These are phyloP conservation scores for Oncorhynchus keta DNA, from an alignment of 2,113 vertebrate species.

Conservation along the genomic window DNA sequence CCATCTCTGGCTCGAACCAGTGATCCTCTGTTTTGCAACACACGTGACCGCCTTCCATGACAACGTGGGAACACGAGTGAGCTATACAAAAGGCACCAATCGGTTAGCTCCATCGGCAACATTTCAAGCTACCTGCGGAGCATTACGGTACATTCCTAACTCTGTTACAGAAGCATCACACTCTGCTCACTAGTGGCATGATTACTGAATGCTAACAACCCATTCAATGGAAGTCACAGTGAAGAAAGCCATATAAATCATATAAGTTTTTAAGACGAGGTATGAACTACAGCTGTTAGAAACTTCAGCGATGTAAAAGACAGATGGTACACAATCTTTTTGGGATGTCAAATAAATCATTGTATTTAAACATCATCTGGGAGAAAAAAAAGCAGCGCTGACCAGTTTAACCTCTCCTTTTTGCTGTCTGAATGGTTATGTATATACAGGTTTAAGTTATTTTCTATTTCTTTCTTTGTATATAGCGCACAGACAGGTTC, in stretches of 20 bases:
- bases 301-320: background rate
- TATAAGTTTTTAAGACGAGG: conserved; percentile 10
- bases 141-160: no score
- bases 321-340: conserved; percentile 7
- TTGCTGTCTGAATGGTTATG: conserved; percentile 60
- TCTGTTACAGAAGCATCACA: background rate
- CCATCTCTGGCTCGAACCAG: no score
- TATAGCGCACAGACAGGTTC: conserved; percentile 45
- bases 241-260: conserved; percentile 6
- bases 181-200: conserved; percentile 55
- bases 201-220: conserved; percentile 33
- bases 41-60: no score
- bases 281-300: background rate
- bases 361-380: background rate
- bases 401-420: conserved; percentile 62
- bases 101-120: no score
- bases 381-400: conserved; percentile 35
- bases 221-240: conserved; percentile 15
- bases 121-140: no score
- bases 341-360: background rate
- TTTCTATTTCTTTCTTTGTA: conserved; percentile 57
- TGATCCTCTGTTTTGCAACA: no score
- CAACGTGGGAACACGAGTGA: no score
- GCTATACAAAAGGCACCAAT: no score
- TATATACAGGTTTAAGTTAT: conserved; percentile 77